Evolutionary conservation across 2,113 vertebrate genomes (phyloP).

Genomic region (Tupaia chinensis): DNA sequence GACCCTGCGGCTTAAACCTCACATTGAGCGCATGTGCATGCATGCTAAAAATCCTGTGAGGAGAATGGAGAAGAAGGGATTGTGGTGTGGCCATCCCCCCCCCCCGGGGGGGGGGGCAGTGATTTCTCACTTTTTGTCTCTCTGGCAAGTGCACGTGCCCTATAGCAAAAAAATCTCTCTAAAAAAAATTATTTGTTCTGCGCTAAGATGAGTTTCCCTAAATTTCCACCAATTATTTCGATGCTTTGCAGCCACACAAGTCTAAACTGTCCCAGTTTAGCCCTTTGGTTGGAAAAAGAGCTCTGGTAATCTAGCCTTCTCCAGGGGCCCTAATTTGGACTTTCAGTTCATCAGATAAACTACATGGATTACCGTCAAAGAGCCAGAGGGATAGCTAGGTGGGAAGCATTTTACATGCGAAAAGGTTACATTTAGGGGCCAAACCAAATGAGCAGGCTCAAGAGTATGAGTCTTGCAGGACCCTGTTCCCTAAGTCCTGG

Average conservation of each 20-base stretch:
- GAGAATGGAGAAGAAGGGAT: no score
- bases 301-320: neutral
- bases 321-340: neutral
- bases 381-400: neutral
- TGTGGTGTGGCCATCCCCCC: no score
- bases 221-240: neutral
- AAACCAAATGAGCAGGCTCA: neutral
- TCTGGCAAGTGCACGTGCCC: no score
- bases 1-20: no score
- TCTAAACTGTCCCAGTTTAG: neutral
- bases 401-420: neutral
- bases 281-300: neutral
- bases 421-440: neutral
- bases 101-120: no score
- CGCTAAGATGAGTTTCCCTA: constrained; percentile 26
- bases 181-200: neutral
- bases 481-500: neutral
- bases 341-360: neutral
- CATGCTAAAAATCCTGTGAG: no score
- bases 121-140: no score
- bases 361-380: neutral
- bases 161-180: no score
- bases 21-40: no score
- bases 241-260: neutral
- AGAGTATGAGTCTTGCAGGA: neutral